These are phyloP conservation scores for Drosophila saltans DNA, from an alignment of 1,140 invertebrate species.

Conservation along the genomic window DNA sequence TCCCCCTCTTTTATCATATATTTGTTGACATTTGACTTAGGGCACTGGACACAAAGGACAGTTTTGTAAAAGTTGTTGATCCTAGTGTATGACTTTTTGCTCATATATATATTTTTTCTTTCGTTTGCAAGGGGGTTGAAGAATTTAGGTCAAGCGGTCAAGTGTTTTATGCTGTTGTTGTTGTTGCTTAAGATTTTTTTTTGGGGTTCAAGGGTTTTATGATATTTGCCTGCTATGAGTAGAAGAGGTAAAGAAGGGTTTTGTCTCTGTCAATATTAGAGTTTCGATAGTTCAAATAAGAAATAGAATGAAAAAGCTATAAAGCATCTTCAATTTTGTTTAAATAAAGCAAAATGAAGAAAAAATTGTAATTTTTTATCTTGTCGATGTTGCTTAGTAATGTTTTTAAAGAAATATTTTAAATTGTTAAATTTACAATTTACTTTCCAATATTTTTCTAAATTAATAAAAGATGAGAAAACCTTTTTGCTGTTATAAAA, in stretches of 20 bases:
- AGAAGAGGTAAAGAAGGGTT: conserved; percentile 14
- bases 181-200: conserved; percentile 23
- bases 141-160: conserved; percentile 77
- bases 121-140: conserved; percentile 21
- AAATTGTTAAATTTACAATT: too few species aligned
- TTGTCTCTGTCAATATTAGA: conserved; percentile 7
- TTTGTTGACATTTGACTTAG: conserved; percentile 66
- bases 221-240: conserved; percentile 57
- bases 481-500: too few species aligned
- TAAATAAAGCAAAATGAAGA: background rate
- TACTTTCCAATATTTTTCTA: too few species aligned
- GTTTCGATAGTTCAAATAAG: background rate
- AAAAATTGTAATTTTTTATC: background rate
- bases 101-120: background rate
- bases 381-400: too few species aligned
- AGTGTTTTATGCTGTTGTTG: conserved; percentile 61
- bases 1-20: background rate
- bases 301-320: background rate
- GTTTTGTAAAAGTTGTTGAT: conserved; percentile 53
- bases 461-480: too few species aligned
- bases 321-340: background rate
- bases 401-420: too few species aligned
- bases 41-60: conserved; percentile 42
- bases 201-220: conserved; percentile 50
- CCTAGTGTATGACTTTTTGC: conserved; percentile 23